Conservation (phyloP, 2,113 vertebrate species). For the Lepisosteus oculatus region DNA sequence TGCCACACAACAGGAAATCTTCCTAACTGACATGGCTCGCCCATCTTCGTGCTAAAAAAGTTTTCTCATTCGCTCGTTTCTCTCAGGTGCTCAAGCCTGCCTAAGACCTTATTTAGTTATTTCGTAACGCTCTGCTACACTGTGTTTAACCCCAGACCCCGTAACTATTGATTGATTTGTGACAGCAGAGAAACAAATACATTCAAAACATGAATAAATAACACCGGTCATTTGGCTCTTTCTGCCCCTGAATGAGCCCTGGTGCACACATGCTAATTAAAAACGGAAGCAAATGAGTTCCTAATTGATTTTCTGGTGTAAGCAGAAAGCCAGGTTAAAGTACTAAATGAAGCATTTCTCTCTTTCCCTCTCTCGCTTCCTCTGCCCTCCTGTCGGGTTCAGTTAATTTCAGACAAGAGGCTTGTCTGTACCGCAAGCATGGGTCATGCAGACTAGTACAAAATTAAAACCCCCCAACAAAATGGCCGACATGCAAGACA, state of each 20-base stretch:
- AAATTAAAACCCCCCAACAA: too few relatives aligned
- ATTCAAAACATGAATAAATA: too few relatives aligned
- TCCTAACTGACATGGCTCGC: not conserved
- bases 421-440: too few relatives aligned
- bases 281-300: slow-evolving; percentile 66
- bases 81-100: slow-evolving; percentile 22
- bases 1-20: not conserved
- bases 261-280: slow-evolving; percentile 67
- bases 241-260: slow-evolving; percentile 34
- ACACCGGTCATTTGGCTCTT: slow-evolving; percentile 25
- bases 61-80: not conserved
- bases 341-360: not conserved
- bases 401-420: too few relatives aligned
- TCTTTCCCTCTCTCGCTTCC: not conserved
- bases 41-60: not conserved
- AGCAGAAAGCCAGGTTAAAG: slow-evolving; percentile 32
- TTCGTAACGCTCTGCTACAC: slow-evolving; percentile 57
- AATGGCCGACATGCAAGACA: too few relatives aligned
- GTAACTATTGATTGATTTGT: slow-evolving; percentile 43
- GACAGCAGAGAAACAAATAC: not conserved
- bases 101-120: slow-evolving; percentile 59
- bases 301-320: slow-evolving; percentile 67
- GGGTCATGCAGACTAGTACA: too few relatives aligned
- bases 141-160: slow-evolving; percentile 52
- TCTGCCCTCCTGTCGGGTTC: too few relatives aligned